Evolutionary conservation across 2,888 invertebrate genomes (phyloP), one percentile per base, ranked within the genome.

Genomic region (Chaetogeoica ovagalla): DNA sequence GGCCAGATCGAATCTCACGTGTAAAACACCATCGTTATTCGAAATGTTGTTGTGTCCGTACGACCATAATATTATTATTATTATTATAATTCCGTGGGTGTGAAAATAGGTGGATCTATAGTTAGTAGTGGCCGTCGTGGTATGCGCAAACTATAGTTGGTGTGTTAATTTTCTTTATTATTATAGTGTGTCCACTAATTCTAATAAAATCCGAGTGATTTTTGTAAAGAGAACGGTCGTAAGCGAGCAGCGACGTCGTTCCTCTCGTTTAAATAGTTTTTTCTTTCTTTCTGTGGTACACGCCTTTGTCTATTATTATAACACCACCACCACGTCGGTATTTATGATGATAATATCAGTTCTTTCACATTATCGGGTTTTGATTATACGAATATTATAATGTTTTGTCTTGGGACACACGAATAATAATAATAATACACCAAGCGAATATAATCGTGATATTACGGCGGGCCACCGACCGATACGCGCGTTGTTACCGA

Each of bases 21-120:
- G 19, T 39, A 19, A 66, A 75, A 30, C 4, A 30, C 30, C 30
- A 57, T 65, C 57, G 65, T 74, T 74, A 73, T 63, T 63, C 1
- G 43, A 73, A 55, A 63, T 30, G 30, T 30, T 30, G 30, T 30
- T 4, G 30, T 30, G 30, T 30, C 1, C 30, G 30, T 30, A 30
- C 30, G 30, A 30, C 30, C 30, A 43, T 43, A 43, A 37, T n/a
- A 17, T n/a, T n/a, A n/a, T n/a, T n/a, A n/a, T n/a, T 43, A 11
- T 23, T 19, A 55, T 23, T 21, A 21, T 71, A 19, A 39, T 74
- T 74, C 55, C 17, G 74, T 74, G 55, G 65, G 74, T 65, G 74
- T 69, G 11, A 66, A 75, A 55, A 13, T 59, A 66, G 23, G 43
- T 57, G 59, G 43, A 43, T 57, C 9, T 59, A n/a, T n/a, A n/a